Evolutionary conservation across 2,888 invertebrate genomes (phyloP).

Genomic region (Leptodirus hochenwartii): DNA sequence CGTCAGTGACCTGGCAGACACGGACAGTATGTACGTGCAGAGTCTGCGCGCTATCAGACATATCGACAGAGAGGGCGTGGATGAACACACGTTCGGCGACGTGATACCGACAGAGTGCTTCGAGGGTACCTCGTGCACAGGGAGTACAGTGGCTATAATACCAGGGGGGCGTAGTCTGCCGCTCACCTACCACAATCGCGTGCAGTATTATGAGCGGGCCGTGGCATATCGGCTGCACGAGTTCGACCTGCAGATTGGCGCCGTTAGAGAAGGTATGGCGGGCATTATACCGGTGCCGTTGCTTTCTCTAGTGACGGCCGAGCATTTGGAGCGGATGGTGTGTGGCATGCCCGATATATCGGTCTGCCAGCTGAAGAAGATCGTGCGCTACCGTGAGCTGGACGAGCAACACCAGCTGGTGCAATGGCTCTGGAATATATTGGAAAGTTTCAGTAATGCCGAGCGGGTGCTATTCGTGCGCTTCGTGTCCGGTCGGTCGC

Average conservation of each 20-base stretch:
- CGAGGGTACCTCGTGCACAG: slow-evolving; percentile 41
- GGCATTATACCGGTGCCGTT: slow-evolving; percentile 44
- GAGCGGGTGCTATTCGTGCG: slow-evolving; percentile 45
- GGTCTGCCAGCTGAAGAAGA: slow-evolving; percentile 36
- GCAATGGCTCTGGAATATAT: slow-evolving; percentile 43
- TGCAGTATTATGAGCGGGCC: slow-evolving; percentile 40
- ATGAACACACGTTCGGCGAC: slow-evolving; percentile 38
- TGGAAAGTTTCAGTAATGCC: slow-evolving; percentile 39
- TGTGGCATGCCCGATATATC: slow-evolving; percentile 44
- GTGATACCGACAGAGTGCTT: slow-evolving; percentile 41
- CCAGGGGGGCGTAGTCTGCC: slow-evolving; percentile 40
- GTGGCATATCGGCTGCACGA: slow-evolving; percentile 39
- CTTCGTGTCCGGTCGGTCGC: slow-evolving; percentile 44
- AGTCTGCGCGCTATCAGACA: slow-evolving; percentile 39
- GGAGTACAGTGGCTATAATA: slow-evolving; percentile 36
- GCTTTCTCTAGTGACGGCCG: slow-evolving; percentile 37
- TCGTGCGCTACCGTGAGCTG: slow-evolving; percentile 43
- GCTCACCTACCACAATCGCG: slow-evolving; percentile 36
- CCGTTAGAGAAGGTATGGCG: slow-evolving; percentile 43
- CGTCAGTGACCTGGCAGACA: slow-evolving; percentile 42
- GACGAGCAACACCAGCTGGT: slow-evolving; percentile 40
- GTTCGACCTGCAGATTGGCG: slow-evolving; percentile 39
- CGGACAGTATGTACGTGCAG: slow-evolving; percentile 36
- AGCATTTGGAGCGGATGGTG: slow-evolving; percentile 39
- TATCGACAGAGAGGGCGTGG: slow-evolving; percentile 38